A percentile compares a stretch with the other conserved stretches of the same genome.
phyloP scores from a whole-genome alignment of 2,113 vertebrate species.

The Formicarius rufipectus region DNA sequence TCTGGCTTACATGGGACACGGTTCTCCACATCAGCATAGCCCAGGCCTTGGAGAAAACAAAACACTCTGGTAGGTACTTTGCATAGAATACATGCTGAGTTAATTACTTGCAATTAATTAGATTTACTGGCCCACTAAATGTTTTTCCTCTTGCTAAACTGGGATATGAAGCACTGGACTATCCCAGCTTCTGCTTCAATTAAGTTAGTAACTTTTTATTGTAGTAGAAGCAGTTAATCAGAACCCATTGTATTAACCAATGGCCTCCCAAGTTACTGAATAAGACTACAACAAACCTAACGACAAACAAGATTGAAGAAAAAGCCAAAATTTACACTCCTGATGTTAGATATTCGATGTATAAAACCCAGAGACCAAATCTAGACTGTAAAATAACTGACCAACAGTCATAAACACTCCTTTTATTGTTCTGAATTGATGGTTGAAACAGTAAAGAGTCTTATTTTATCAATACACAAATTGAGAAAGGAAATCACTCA shows the following conservation, averaged over 20 bases:
- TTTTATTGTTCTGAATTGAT: background rate
- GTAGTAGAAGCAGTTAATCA: background rate
- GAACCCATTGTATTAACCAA: background rate
- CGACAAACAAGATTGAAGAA: background rate
- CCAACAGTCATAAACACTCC: background rate
- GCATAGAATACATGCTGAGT: background rate
- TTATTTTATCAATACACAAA: background rate
- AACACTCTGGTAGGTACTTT: background rate
- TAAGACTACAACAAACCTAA: background rate
- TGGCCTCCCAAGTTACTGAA: background rate
- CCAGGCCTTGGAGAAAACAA: constrained; percentile 78
- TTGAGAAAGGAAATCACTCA: background rate
- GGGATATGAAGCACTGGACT: background rate
- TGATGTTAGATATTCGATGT: background rate
- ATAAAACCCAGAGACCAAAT: background rate
- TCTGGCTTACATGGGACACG: constrained; percentile 85
- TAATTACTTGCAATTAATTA: background rate
- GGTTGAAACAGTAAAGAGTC: background rate
- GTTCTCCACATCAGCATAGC: constrained; percentile 94
- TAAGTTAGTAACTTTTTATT: background rate
- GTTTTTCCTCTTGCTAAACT: background rate
- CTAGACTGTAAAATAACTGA: background rate
- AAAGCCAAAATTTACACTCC: background rate
- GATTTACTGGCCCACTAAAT: background rate
- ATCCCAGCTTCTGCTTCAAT: background rate